Percentiles rank a stretch among this genome's conserved stretches.
Evolutionary conservation across 2,113 vertebrate genomes (phyloP).

Genomic region (Argyrosomus japonicus): DNA sequence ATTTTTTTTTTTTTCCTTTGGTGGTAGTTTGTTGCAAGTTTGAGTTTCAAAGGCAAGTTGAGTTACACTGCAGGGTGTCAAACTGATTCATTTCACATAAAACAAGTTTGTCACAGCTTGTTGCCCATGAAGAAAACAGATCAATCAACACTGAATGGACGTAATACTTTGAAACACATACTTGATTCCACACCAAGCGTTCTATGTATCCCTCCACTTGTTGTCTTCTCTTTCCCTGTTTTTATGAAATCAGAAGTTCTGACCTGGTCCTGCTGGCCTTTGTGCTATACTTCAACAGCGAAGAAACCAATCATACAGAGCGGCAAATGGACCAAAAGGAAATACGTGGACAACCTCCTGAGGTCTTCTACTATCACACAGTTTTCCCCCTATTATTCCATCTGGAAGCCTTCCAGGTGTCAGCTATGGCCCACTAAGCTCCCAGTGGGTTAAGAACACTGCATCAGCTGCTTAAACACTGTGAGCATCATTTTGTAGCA

Average conservation of each 20-base stretch:
- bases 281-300: conserved; percentile 50
- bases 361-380: conserved; percentile 52
- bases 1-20: background rate
- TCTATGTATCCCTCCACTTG: background rate
- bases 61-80: conserved; percentile 52
- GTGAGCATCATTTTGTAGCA: conserved; percentile 67
- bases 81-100: conserved; percentile 53
- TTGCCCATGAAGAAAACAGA: conserved; percentile 39
- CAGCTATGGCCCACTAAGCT: conserved; percentile 67
- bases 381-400: conserved; percentile 61
- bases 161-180: conserved; percentile 15
- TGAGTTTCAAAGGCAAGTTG: conserved; percentile 47
- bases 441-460: conserved; percentile 72
- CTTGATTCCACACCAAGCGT: conserved; percentile 18
- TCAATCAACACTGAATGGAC: conserved; percentile 43
- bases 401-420: conserved; percentile 71
- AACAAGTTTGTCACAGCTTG: conserved; percentile 49
- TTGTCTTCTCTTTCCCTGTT: background rate
- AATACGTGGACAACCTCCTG: conserved; percentile 53
- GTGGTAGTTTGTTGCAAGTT: conserved; percentile 32
- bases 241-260: conserved; percentile 19
- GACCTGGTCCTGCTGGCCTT: conserved; percentile 35
- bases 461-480: conserved; percentile 75
- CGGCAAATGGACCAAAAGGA: conserved; percentile 61
- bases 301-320: conserved; percentile 48